These are phyloP conservation scores for Ruditapes philippinarum DNA, from an alignment of 1,140 invertebrate species.

Conservation along the genomic window DNA sequence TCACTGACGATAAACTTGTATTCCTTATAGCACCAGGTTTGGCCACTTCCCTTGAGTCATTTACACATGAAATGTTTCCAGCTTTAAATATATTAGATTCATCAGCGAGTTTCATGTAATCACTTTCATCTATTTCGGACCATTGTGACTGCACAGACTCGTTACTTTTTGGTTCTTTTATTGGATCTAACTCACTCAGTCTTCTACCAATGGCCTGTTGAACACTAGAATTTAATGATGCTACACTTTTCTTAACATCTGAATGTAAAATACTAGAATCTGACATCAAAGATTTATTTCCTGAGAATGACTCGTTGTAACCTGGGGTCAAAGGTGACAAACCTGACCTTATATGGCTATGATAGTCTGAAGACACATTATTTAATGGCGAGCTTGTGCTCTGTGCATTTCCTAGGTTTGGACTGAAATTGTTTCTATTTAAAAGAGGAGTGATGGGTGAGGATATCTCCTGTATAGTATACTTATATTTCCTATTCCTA, in stretches of 20 bases:
- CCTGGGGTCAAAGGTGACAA: conserved; percentile 36
- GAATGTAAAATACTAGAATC: not conserved
- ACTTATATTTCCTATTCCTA: not conserved
- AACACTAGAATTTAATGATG: not conserved
- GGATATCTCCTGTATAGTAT: not conserved
- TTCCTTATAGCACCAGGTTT: too few species aligned
- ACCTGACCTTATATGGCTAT: conserved; percentile 26
- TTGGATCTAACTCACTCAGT: not conserved
- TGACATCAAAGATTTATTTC: not conserved
- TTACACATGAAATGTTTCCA: not conserved
- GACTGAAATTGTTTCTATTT: not conserved
- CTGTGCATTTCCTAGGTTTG: not conserved
- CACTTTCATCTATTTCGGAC: conserved; percentile 69
- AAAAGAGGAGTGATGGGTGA: not conserved
- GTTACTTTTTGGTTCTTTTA: conserved; percentile 22
- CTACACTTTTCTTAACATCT: not conserved
- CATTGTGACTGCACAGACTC: conserved; percentile 65
- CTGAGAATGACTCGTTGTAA: conserved; percentile 10
- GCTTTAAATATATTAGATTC: not conserved
- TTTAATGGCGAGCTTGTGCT: not conserved
- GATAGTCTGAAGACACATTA: not conserved
- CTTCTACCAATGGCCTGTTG: not conserved
- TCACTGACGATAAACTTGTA: not conserved
- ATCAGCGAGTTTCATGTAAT: conserved; percentile 29
- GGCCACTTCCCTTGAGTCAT: not conserved